A percentile compares a stretch with the other conserved stretches of the same genome.
phyloP scores from a whole-genome alignment of 2,797 vertebrate genomes.

The Trachops cirrhosus region DNA sequence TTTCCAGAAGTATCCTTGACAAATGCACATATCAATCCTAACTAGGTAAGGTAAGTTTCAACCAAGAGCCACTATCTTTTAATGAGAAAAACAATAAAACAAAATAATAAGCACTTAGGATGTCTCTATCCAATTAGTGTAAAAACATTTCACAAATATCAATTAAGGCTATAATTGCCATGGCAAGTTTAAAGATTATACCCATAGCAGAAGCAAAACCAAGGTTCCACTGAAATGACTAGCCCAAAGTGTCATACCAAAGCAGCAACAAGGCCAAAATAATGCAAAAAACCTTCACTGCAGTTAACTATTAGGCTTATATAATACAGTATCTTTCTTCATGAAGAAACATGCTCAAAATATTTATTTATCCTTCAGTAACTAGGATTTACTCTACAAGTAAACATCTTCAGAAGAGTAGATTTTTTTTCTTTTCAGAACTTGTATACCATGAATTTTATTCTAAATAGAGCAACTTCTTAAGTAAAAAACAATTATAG shows the following conservation, averaged over 20 bases:
- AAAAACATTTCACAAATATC: constrained; percentile 56
- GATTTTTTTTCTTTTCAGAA: constrained; percentile 32
- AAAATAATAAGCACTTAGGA: constrained; percentile 48
- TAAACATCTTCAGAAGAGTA: constrained; percentile 9
- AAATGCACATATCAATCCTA: constrained; percentile 35
- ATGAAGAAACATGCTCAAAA: constrained; percentile 39
- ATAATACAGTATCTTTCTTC: constrained; percentile 40
- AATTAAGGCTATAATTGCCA: constrained; percentile 47
- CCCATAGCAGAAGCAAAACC: constrained; percentile 33
- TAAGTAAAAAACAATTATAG: neutral
- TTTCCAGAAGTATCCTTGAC: neutral
- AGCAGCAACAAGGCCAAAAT: constrained; percentile 42
- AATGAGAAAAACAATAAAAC: constrained; percentile 50
- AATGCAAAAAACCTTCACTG: constrained; percentile 36
- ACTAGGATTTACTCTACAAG: constrained; percentile 4
- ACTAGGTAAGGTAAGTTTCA: neutral
- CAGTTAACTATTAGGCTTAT: constrained; percentile 25
- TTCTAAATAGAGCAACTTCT: constrained; percentile 48
- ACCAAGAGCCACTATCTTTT: constrained; percentile 51
- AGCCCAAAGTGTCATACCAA: constrained; percentile 34
- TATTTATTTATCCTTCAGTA: neutral
- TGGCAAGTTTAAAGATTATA: constrained; percentile 50
- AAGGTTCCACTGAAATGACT: constrained; percentile 51
- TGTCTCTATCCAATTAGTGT: neutral
- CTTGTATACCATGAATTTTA: constrained; percentile 1